Evolutionary conservation across 1,140 invertebrate genomes (phyloP), one percentile per base, ranked within the genome.

Genomic region (Druon quercuslanigerum): DNA sequence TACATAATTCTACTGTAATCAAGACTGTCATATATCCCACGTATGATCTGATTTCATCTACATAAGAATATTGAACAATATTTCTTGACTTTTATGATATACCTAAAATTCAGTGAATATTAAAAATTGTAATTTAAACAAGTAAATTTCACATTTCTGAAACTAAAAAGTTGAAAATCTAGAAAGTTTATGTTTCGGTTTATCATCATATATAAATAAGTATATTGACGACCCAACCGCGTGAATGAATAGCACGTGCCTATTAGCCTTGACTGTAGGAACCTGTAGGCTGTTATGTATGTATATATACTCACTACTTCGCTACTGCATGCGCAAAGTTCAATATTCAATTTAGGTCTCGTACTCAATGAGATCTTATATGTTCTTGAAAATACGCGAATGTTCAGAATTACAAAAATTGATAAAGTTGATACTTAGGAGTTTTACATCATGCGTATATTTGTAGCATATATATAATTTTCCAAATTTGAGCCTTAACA

Each of bases 341-440:
- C 60, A 66, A n/a, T 66, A 40, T 66, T 66, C 60, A 66, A 66
- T 66, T 66, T 40, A 33, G 60, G 60, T 66, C 60, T 66, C 60
- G 13, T 66, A 66, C 33, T 66, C 60, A 66, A 40, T 66, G 33
- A n/a, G 60, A 13, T 11, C 40, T n/a, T n/a, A 8, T 0, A 46
- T 46, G 40, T 66, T 33, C 33, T 33, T 66, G 20, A 33, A 40
- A 57, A 25, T 0, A 66, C 25, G 33, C 25, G 14, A 66, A 40
- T 66, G 16, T 66, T 66, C 13, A 40, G 25, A 16, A 7, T 40
- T 9, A 66, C 13, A 66, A 66, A 66, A 66, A 66, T 66, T 6
- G 25, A 66, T 66, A 66, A 12, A 16, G 33, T 14, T 16, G 16
- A 40, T 66, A 66, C 3, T 14, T 14, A 66, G 17, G 9, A 54